phyloP scores from a whole-genome alignment of 2,888 invertebrate species.

The Thymelicus lineola region DNA sequence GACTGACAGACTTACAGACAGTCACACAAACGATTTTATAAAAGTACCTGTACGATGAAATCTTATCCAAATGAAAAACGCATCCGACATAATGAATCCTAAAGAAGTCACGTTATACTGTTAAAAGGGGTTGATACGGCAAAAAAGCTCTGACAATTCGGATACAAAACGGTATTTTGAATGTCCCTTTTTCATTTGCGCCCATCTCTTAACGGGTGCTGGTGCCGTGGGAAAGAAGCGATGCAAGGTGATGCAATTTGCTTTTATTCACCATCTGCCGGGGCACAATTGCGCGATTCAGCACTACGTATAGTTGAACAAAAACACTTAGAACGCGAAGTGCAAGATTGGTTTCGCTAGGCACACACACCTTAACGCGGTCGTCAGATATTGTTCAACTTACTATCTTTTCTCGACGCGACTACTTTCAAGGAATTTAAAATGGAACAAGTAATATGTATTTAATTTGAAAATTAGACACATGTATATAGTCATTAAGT shows the following conservation, averaged over 20 bases:
- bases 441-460: too few species aligned
- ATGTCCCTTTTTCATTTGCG: slow-evolving; percentile 22
- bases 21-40: too few species aligned
- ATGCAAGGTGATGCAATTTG: slow-evolving; percentile 68
- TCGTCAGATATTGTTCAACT: background rate
- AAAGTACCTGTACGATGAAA: too few species aligned
- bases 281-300: slow-evolving; percentile 59
- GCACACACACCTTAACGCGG: background rate
- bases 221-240: slow-evolving; percentile 60
- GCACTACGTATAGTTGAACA: slow-evolving; percentile 54
- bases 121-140: background rate
- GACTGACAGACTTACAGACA: too few species aligned
- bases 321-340: slow-evolving; percentile 56
- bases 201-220: slow-evolving; percentile 13
- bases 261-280: slow-evolving; percentile 64
- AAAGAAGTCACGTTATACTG: too few species aligned
- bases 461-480: too few species aligned
- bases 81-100: too few species aligned
- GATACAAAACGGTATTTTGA: slow-evolving; percentile 19
- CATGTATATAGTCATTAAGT: too few species aligned
- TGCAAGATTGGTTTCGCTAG: slow-evolving; percentile 45
- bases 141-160: background rate
- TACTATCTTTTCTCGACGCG: background rate
- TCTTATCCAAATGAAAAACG: too few species aligned
- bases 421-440: background rate